Conservation (phyloP, 2,888 invertebrate genomes). For the Schizaphis graminum region DNA sequence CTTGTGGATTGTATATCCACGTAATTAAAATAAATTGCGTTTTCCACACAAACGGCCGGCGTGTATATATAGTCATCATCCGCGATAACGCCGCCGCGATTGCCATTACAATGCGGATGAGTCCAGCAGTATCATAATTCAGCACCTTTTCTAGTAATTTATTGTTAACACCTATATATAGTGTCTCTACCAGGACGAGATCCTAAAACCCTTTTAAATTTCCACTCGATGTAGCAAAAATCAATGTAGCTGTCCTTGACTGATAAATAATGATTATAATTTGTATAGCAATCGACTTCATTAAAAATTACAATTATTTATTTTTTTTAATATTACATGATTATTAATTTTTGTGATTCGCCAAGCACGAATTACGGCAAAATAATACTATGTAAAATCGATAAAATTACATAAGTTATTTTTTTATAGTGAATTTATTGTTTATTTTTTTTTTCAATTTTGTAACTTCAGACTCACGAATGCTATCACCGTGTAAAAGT, state of each 20-base stretch:
- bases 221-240: not conserved
- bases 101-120: not conserved
- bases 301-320: not conserved
- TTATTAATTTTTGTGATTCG: not conserved
- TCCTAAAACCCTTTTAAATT: not conserved
- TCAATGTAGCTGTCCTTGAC: not conserved
- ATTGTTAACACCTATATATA: not conserved
- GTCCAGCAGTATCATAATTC: not conserved
- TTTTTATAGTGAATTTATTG: not conserved
- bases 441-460: not conserved
- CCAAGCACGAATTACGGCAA: not conserved
- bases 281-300: not conserved
- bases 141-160: not conserved
- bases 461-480: not conserved
- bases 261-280: not conserved
- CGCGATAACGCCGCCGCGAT: not conserved
- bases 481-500: not conserved
- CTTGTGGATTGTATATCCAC: not conserved
- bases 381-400: not conserved
- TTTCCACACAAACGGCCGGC: not conserved
- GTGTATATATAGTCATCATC: not conserved
- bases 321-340: not conserved
- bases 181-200: not conserved
- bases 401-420: not conserved
- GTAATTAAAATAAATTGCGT: conserved; percentile 36